Percentiles rank a stretch among this genome's conserved stretches.
phyloP scores from a whole-genome alignment of 2,113 vertebrate genomes.

The Carollia perspicillata region DNA sequence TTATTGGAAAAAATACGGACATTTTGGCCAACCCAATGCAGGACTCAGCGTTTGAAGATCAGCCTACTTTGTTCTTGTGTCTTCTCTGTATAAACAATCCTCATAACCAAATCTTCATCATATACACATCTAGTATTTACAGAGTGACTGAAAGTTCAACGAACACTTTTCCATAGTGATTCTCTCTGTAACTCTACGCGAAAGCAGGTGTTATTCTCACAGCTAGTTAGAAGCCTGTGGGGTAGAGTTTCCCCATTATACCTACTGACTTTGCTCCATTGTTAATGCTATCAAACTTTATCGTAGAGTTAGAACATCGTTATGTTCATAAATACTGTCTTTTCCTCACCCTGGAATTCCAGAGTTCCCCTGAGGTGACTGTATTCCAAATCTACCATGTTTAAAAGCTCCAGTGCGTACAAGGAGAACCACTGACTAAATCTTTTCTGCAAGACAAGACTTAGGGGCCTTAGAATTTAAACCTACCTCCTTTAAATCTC shows the following conservation, averaged over 20 bases:
- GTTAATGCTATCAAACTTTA: neutral
- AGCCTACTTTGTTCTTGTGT: neutral
- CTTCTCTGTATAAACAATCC: neutral
- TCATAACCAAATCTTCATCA: neutral
- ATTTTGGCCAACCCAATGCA: neutral
- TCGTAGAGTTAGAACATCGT: neutral
- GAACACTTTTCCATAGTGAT: neutral
- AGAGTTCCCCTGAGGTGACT: neutral
- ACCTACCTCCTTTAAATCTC: neutral
- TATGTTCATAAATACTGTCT: neutral
- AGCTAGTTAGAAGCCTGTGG: neutral
- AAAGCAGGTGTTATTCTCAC: neutral
- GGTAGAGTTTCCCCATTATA: neutral
- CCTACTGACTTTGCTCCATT: neutral
- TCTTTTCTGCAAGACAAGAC: neutral
- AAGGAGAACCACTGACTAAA: neutral
- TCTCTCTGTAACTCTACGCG: neutral
- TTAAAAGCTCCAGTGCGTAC: neutral
- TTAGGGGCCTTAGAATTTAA: neutral
- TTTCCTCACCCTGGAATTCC: neutral
- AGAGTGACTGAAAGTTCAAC: neutral
- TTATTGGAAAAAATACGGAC: no score
- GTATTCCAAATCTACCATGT: neutral
- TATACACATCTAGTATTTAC: neutral
- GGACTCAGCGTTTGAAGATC: constrained; percentile 35